Evolutionary conservation across 2,113 vertebrate species (phyloP).

Genomic region (Xiphophorus couchianus): DNA sequence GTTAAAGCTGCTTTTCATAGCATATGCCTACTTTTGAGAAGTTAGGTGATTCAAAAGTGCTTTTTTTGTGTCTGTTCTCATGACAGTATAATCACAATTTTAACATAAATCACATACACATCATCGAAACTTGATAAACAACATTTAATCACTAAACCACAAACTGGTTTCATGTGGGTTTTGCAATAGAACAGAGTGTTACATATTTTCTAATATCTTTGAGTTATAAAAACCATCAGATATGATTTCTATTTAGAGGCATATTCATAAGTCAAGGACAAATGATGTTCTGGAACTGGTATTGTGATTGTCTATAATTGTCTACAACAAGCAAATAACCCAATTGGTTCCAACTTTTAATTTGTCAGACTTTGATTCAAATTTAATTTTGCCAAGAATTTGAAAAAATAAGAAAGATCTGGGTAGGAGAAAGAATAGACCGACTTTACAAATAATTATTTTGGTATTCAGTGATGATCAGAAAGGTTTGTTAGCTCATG

Average conservation of each 20-base stretch:
- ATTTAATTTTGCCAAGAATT: not conserved
- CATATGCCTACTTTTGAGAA: slow-evolving; percentile 15
- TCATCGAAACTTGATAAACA: not conserved
- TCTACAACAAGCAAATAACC: not conserved
- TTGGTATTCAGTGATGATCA: slow-evolving; percentile 37
- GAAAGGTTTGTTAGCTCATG: slow-evolving; percentile 28
- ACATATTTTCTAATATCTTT: not conserved
- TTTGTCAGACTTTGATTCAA: not conserved
- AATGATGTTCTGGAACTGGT: not conserved
- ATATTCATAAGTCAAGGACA: not conserved
- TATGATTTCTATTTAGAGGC: not conserved
- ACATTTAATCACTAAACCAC: slow-evolving; percentile 7
- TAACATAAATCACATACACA: not conserved
- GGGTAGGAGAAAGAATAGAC: not conserved
- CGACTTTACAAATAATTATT: slow-evolving; percentile 4
- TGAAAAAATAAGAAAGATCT: not conserved
- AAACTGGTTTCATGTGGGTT: not conserved
- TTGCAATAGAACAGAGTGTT: not conserved
- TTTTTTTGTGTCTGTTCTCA: slow-evolving; percentile 14
- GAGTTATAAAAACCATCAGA: not conserved
- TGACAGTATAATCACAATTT: slow-evolving; percentile 12
- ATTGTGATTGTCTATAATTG: not conserved
- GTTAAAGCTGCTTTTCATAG: slow-evolving; percentile 17
- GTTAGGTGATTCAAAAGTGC: slow-evolving; percentile 10
- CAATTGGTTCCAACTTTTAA: too few relatives aligned